Base-by-base conservation (phyloP, 2,113 vertebrate species). In the Brachypodius melanocephalos region DNA sequence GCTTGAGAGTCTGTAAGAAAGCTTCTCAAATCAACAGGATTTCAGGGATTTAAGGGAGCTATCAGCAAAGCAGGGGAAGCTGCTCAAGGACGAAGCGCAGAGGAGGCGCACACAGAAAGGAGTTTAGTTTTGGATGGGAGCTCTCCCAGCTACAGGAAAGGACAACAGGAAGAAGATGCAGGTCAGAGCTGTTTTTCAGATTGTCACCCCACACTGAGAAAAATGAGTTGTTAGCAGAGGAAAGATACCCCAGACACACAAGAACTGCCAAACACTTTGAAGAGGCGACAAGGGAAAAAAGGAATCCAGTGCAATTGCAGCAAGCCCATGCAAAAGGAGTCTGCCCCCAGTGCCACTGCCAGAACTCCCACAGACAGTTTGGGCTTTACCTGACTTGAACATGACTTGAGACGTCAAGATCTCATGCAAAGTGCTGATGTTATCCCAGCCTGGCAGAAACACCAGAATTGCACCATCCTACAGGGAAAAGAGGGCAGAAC, bases 391-490 rank as follows among this genome's bases (percentile, higher is more conserved):
- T 98, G 99, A 99, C 96, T 98, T 98, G 96, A 99, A 99, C 99
- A 99, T 99, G 96, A 98, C 98, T 93, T 99, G 98, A 63, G 99
- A 98, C 97, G 98, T 98, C 66, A 99, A 97, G 68, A 99, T 98
- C 90, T 99, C 99, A 71, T 99, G 98, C 74, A 99, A 97, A 66
- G 94, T 97, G 97, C 99, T 99, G 93, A 99, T 99, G 97, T 99
- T 99, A 98, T 99, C 99, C 99, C 99, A 99, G 82, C 99, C 99
- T 55, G 99, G 99, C 48, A 99, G 98, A 96, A 99, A 99, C 65
- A 99, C 98, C 78, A 99, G 96, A 94, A 99, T 99, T 6, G 99
- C 99, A 92, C 99, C 99, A 75, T 99, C 99, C 99, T 99, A 81
- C 34, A 54, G 6, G 22, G 19, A 78, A 54, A 61, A 67, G 34